Percentiles rank a stretch among this genome's conserved stretches.
phyloP scores from a whole-genome alignment of 2,113 vertebrate genomes.

The Axis porcinus region DNA sequence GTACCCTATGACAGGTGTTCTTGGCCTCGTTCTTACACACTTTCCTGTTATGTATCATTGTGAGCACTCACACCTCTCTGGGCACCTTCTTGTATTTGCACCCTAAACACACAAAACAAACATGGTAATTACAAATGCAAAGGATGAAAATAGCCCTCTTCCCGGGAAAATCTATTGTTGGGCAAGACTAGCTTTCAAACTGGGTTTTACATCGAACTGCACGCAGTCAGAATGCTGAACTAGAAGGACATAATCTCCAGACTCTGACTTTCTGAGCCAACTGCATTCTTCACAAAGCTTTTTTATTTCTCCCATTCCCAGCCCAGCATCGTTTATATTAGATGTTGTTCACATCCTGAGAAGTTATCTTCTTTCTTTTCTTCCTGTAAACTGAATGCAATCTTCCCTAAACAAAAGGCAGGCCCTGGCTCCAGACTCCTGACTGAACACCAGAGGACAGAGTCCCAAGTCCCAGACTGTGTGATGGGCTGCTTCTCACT shows the following conservation, averaged over 20 bases:
- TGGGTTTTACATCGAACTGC: neutral
- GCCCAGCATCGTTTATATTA: neutral
- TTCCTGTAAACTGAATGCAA: neutral
- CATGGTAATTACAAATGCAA: neutral
- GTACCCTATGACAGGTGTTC: slow-evolving; percentile 26
- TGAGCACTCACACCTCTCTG: neutral
- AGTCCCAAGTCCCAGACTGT: neutral
- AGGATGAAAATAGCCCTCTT: neutral
- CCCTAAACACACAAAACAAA: neutral
- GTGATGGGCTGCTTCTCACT: neutral
- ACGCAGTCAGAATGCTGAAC: neutral
- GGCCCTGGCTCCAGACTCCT: neutral
- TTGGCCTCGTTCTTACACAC: neutral
- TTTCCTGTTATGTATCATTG: neutral
- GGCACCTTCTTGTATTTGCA: neutral
- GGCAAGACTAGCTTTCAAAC: neutral
- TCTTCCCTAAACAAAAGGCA: neutral
- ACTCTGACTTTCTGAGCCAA: neutral
- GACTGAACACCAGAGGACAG: neutral
- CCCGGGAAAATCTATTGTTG: neutral
- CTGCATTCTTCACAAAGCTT: neutral
- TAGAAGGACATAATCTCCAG: neutral
- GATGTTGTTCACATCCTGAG: neutral
- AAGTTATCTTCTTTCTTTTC: neutral
- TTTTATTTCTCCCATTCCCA: neutral